Conservation (phyloP, 1,140 invertebrate species). For the Mamestra configurata region DNA sequence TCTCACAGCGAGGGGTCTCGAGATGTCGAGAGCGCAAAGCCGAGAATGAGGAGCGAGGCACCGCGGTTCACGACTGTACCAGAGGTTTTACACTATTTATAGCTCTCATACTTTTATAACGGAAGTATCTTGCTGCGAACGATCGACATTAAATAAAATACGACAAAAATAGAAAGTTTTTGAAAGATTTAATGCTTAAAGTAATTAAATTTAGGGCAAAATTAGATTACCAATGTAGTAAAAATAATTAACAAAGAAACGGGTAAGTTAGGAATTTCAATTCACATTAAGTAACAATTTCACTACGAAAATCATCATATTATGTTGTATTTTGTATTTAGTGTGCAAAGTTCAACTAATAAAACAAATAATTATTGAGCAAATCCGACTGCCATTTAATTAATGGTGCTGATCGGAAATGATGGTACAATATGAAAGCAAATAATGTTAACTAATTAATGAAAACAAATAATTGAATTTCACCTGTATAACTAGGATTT, state of each 20-base stretch:
- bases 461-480: constrained; percentile 25
- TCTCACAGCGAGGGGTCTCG: constrained; percentile 38
- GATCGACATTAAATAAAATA: not conserved
- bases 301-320: no score
- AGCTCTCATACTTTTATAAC: constrained; percentile 5
- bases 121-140: not conserved
- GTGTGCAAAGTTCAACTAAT: not conserved
- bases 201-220: no score
- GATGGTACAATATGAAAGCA: constrained; percentile 13
- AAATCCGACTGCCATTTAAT: not conserved
- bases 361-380: not conserved
- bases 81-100: constrained; percentile 30
- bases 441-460: constrained; percentile 40
- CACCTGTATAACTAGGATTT: constrained; percentile 12
- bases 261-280: no score
- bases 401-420: constrained; percentile 11
- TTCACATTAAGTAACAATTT: no score
- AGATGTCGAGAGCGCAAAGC: constrained; percentile 37
- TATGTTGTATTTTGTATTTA: not conserved
- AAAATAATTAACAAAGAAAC: no score
- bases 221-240: no score
- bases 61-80: not conserved
- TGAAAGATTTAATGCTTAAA: no score
- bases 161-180: not conserved
- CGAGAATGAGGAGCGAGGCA: constrained; percentile 9